Conservation (phyloP, 2,888 invertebrate species). For the Thymelicus lineola region DNA sequence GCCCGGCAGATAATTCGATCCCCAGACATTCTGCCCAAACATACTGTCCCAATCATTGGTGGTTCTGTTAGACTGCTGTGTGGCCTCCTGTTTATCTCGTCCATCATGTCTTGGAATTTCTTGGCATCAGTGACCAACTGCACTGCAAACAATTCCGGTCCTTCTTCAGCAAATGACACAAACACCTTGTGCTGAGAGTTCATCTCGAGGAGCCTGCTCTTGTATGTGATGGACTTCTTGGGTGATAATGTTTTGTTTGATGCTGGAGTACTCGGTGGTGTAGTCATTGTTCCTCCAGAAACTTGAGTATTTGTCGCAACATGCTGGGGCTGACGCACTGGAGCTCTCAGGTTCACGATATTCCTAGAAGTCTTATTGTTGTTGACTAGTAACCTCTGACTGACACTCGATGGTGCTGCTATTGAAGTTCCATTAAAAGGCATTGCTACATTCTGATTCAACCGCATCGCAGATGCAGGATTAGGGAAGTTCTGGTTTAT, state of each 20-base stretch:
- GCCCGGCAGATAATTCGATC: slow-evolving; percentile 90
- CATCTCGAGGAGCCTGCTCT: slow-evolving; percentile 75
- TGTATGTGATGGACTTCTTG: slow-evolving; percentile 81
- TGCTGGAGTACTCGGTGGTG: slow-evolving; percentile 45
- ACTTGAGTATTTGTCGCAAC: slow-evolving; percentile 41
- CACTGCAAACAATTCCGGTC: slow-evolving; percentile 91
- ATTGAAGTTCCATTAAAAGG: slow-evolving; percentile 65
- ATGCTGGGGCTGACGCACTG: slow-evolving; percentile 67
- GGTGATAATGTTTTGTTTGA: slow-evolving; percentile 60
- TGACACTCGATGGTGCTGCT: slow-evolving; percentile 61
- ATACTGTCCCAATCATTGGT: slow-evolving; percentile 91
- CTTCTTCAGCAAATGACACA: slow-evolving; percentile 92
- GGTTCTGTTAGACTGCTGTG: slow-evolving; percentile 87
- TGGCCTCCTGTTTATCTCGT: slow-evolving; percentile 87
- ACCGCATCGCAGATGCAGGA: slow-evolving; percentile 74
- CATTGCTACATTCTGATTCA: slow-evolving; percentile 66
- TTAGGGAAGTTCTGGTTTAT: slow-evolving; percentile 77
- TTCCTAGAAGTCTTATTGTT: slow-evolving; percentile 70
- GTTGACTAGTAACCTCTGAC: slow-evolving; percentile 67
- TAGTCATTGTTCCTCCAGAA: slow-evolving; percentile 41
- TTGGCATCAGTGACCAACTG: slow-evolving; percentile 87
- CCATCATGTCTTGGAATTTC: slow-evolving; percentile 88
- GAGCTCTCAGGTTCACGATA: slow-evolving; percentile 66
- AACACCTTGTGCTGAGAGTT: slow-evolving; percentile 87
- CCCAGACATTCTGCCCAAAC: slow-evolving; percentile 89